These are phyloP conservation scores for Gambusia affinis DNA, from an alignment of 2,113 vertebrate species.

Conservation along the genomic window DNA sequence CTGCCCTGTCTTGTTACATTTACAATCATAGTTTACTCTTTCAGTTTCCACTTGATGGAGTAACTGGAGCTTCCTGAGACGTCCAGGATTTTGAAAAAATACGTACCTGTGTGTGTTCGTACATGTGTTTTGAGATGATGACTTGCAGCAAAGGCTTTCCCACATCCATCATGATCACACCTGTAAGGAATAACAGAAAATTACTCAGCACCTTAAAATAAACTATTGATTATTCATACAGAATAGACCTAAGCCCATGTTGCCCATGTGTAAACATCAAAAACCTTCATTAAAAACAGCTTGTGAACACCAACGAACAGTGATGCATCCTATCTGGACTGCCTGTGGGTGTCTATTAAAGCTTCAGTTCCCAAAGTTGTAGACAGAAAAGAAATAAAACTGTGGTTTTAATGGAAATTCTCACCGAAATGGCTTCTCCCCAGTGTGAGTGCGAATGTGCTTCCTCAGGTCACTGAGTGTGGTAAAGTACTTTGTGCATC, in stretches of 20 bases:
- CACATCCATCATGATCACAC: slow-evolving; percentile 97
- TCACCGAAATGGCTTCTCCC: slow-evolving; percentile 98
- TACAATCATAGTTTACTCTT: too few relatives aligned
- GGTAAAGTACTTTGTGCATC: slow-evolving; percentile 99
- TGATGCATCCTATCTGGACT: not conserved
- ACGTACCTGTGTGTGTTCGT: slow-evolving; percentile 95
- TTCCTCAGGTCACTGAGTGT: slow-evolving; percentile 99
- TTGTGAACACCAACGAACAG: slow-evolving; percentile 2
- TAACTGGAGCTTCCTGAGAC: too few relatives aligned
- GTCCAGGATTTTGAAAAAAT: not conserved
- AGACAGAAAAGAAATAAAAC: slow-evolving; percentile 7
- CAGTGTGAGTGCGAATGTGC: slow-evolving; percentile 98
- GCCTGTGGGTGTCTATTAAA: not conserved
- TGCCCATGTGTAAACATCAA: not conserved
- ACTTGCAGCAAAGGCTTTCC: slow-evolving; percentile 97
- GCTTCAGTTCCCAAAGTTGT: slow-evolving; percentile 8
- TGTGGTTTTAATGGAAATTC: slow-evolving; percentile 24
- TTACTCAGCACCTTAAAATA: not conserved
- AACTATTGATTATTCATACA: not conserved
- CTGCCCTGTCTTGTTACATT: not conserved
- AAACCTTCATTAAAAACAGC: not conserved
- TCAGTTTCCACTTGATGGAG: too few relatives aligned
- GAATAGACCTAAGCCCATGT: not conserved
- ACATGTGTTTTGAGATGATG: slow-evolving; percentile 99
- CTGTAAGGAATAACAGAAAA: slow-evolving; percentile 65